Base-by-base conservation (phyloP, 1,140 invertebrate species). In the Metopolophium dirhodum region DNA sequence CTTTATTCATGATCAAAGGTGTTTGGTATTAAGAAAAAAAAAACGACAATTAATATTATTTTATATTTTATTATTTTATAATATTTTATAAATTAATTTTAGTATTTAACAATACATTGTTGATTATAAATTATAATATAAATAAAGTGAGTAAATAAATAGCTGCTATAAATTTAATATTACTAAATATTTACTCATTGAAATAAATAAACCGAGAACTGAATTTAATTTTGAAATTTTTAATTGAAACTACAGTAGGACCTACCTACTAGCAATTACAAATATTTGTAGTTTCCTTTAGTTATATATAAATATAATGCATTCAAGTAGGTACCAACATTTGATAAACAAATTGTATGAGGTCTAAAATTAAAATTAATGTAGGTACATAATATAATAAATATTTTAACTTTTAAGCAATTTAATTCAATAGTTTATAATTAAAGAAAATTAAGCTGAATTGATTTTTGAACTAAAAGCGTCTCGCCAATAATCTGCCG, bases 401-500 rank as follows among this genome's bases (percentile, higher is more conserved):
- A 68, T 68, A 68, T 68, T 68, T 68, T 14, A n/a, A n/a, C 30
- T 90, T 49, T 47, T 51, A n/a, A 51, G 41, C 30, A 3, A 30
- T 47, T 47, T 3, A 47, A 86, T 86, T 47, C 45, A 47, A 47
- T 49, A 87, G n/a, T 87, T 49, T 49, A 45, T 23, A 23, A 45
- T 49, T 49, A 8, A 49, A 49, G 22, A 22, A 23, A 35, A 61
- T 93, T 68, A 87, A 22, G 83, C 86, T 45, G 45, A 88, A n/a
- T 94, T 47, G 8, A 94, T 94, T 83, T 94, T 89, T 20, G 94
- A 92, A 88, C 85, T 91, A 86, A 94, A 94, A 22, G 94, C 87
- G 77, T 94, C 94, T 89, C 94, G 94, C 94, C 94, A 94, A 54
- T 93, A 85, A 37, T 94, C 94, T 11, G 91, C 93, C 4, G 94